Evolutionary conservation across 64 coral and sea anemone species (phyloP).

Genomic region (Anthopleura sola): DNA sequence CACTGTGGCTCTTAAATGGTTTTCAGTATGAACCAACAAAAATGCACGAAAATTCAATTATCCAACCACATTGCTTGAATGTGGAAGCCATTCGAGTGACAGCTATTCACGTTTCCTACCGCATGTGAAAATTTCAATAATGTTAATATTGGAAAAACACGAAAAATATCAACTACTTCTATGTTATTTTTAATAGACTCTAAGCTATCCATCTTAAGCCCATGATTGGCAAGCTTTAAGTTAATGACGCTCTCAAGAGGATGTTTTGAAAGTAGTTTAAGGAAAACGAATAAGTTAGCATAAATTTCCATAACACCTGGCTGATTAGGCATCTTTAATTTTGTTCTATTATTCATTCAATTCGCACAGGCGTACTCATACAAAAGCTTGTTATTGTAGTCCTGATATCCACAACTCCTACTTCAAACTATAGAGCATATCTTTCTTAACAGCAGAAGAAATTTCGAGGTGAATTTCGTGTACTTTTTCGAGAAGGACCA

Average conservation of each 20-base stretch:
- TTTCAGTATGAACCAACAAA: too few relatives aligned
- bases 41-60: too few relatives aligned
- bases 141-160: background rate
- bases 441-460: background rate
- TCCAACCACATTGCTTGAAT: background rate
- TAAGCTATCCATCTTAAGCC: background rate
- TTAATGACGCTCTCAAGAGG: background rate
- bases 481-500: background rate
- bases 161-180: background rate
- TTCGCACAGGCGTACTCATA: background rate
- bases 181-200: background rate
- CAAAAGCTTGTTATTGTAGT: background rate
- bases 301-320: conserved; percentile 13
- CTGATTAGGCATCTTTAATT: background rate
- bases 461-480: background rate
- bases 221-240: background rate
- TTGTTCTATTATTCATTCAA: conserved; percentile 1
- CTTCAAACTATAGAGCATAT: background rate
- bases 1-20: too few relatives aligned
- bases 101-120: background rate
- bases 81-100: background rate
- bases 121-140: background rate
- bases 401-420: background rate
- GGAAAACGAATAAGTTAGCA: background rate
- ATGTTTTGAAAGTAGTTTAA: background rate